Conservation (phyloP, 2,797 vertebrate genomes). For the Eremophila alpestris region DNA sequence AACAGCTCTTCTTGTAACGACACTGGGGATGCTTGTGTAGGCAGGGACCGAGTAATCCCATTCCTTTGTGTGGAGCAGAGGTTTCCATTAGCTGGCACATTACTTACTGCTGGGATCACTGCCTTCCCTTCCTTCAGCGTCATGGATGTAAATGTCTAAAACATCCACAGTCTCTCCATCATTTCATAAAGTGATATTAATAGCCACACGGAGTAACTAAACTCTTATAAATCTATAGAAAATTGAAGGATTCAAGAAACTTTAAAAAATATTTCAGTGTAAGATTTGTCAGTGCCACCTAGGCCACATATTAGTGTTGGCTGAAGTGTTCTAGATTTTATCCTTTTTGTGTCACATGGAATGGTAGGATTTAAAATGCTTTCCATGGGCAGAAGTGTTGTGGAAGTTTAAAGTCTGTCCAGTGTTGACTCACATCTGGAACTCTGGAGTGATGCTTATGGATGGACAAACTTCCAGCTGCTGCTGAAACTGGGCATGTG, state of each 20-base stretch:
- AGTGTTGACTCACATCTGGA: fast-evolving
- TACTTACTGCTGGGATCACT: background rate
- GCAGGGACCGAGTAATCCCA: background rate
- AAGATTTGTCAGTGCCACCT: background rate
- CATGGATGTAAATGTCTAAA: background rate
- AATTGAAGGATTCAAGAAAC: background rate
- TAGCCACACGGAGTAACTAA: background rate
- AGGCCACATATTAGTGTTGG: fast-evolving
- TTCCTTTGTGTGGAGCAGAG: background rate
- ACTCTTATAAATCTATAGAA: background rate
- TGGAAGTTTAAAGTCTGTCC: background rate
- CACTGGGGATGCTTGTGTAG: background rate
- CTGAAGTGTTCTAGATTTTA: background rate
- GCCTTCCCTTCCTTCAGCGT: background rate
- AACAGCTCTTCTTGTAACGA: fast-evolving
- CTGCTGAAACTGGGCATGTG: background rate
- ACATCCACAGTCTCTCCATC: background rate
- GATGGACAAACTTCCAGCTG: background rate
- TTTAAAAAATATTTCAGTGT: background rate
- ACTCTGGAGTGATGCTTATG: background rate
- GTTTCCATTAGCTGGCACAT: background rate
- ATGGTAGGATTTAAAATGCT: background rate
- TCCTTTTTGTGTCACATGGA: background rate
- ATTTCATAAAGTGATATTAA: background rate
- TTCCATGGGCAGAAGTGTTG: background rate